Evolutionary conservation across 2,888 invertebrate species (phyloP).

Genomic region (Eristalis tenax): DNA sequence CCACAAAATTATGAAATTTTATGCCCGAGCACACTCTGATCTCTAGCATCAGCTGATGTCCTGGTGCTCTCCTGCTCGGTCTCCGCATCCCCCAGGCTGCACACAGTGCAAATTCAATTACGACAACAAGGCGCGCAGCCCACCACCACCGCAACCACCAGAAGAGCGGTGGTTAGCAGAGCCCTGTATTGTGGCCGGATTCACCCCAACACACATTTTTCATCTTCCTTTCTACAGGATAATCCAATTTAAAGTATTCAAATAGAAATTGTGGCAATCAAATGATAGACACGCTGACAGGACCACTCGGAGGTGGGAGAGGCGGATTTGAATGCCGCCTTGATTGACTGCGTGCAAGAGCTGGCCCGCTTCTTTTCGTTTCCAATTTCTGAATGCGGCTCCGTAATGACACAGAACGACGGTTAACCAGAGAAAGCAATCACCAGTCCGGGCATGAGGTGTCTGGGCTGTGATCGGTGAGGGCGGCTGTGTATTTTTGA

Average conservation of each 20-base stretch:
- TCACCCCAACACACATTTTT: constrained; percentile 29
- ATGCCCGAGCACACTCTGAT: constrained; percentile 70
- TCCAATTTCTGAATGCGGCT: constrained; percentile 60
- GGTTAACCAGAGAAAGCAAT: constrained; percentile 72
- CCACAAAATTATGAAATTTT: constrained; percentile 64
- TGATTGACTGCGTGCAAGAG: constrained; percentile 57
- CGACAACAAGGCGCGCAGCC: constrained; percentile 31
- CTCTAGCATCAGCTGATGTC: constrained; percentile 70
- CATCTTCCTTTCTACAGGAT: constrained; percentile 76
- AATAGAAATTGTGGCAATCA: constrained; percentile 78
- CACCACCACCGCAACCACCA: not conserved
- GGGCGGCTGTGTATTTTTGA: constrained; percentile 36
- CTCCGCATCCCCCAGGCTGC: constrained; percentile 6
- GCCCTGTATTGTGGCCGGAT: constrained; percentile 3
- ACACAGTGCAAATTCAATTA: constrained; percentile 66
- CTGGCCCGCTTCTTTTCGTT: constrained; percentile 36
- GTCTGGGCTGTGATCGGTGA: not conserved
- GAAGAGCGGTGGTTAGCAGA: not conserved
- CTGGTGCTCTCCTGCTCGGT: constrained; percentile 22
- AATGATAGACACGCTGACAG: constrained; percentile 69
- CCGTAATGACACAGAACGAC: constrained; percentile 57
- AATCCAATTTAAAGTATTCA: constrained; percentile 81
- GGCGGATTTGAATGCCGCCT: constrained; percentile 15
- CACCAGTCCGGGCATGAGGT: constrained; percentile 31
- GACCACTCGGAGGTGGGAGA: constrained; percentile 7